A percentile compares a stretch with the other conserved stretches of the same genome.
phyloP scores from a whole-genome alignment of 2,888 invertebrate species.

The Sminthurides aquaticus region DNA sequence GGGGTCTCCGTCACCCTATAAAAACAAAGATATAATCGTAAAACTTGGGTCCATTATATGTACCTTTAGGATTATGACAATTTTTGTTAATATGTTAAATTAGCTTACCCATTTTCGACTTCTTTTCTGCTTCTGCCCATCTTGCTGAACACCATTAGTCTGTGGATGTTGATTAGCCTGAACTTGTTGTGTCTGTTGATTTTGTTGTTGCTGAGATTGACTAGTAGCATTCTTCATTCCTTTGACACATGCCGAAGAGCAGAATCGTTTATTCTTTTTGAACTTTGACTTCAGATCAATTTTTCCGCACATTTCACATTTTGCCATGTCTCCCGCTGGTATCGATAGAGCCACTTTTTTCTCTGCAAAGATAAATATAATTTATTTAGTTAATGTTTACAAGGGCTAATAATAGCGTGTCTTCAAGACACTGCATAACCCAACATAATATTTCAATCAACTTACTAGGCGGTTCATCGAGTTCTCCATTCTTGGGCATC shows the following conservation, averaged over 20 bases:
- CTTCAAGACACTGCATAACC: not conserved
- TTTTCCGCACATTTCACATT: slow-evolving; percentile 70
- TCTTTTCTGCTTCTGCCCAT: slow-evolving; percentile 23
- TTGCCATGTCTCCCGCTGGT: slow-evolving; percentile 50
- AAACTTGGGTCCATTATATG: not conserved
- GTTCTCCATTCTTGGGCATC: slow-evolving; percentile 56
- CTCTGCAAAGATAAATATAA: slow-evolving; percentile 48
- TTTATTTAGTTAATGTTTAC: not conserved
- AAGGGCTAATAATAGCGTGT: slow-evolving; percentile 5
- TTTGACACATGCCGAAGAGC: slow-evolving; percentile 63
- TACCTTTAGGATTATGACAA: not conserved
- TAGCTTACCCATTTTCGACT: slow-evolving; percentile 37
- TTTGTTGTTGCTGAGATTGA: slow-evolving; percentile 31
- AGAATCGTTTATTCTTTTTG: slow-evolving; percentile 68
- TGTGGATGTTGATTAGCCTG: slow-evolving; percentile 7
- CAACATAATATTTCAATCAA: slow-evolving; percentile 35
- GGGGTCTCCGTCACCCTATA: slow-evolving; percentile 36
- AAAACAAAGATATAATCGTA: not conserved
- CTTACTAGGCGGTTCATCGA: slow-evolving; percentile 73
- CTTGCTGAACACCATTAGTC: slow-evolving; percentile 19
- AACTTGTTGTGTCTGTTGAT: slow-evolving; percentile 11
- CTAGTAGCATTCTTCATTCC: slow-evolving; percentile 37
- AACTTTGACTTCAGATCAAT: slow-evolving; percentile 58
- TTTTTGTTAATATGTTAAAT: not conserved
- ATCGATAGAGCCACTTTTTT: slow-evolving; percentile 50